These are phyloP conservation scores for Neomorphus geoffroyi DNA, from an alignment of 2,797 vertebrate species.

Conservation along the genomic window DNA sequence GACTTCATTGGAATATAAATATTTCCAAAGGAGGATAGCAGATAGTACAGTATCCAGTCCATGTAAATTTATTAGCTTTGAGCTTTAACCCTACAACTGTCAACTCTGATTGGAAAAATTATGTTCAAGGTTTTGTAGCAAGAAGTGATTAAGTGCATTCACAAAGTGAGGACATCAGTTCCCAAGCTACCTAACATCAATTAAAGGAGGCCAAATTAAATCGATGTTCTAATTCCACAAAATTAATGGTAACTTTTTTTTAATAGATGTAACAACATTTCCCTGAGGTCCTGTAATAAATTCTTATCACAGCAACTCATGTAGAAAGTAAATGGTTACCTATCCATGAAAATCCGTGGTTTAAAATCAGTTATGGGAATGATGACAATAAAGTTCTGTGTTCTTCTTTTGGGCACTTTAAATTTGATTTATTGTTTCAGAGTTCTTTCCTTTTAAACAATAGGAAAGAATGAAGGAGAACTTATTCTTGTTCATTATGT, in stretches of 20 bases:
- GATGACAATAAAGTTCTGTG: neutral
- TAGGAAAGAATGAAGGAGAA: neutral
- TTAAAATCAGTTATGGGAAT: conserved; percentile 6
- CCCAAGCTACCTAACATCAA: conserved; percentile 75
- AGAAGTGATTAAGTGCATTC: conserved; percentile 72
- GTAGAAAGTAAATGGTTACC: conserved; percentile 58
- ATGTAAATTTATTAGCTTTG: conserved; percentile 53
- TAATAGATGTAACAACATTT: conserved; percentile 74
- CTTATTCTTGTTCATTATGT: neutral
- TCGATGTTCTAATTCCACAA: conserved; percentile 75
- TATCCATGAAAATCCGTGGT: conserved; percentile 54
- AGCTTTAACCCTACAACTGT: conserved; percentile 67
- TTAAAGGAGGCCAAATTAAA: conserved; percentile 75
- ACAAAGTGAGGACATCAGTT: conserved; percentile 72
- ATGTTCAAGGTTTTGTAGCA: conserved; percentile 36
- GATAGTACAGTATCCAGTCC: neutral
- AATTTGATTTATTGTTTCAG: neutral
- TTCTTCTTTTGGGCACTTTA: neutral
- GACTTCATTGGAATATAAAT: neutral
- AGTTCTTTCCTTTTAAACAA: neutral
- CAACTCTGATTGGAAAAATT: conserved; percentile 55
- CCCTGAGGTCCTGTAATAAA: conserved; percentile 73
- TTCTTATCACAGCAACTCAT: conserved; percentile 63
- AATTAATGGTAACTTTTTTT: conserved; percentile 76
- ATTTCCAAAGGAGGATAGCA: neutral